phyloP scores from a whole-genome alignment of 2,888 invertebrate genomes.

The Noctua fimbriata region DNA sequence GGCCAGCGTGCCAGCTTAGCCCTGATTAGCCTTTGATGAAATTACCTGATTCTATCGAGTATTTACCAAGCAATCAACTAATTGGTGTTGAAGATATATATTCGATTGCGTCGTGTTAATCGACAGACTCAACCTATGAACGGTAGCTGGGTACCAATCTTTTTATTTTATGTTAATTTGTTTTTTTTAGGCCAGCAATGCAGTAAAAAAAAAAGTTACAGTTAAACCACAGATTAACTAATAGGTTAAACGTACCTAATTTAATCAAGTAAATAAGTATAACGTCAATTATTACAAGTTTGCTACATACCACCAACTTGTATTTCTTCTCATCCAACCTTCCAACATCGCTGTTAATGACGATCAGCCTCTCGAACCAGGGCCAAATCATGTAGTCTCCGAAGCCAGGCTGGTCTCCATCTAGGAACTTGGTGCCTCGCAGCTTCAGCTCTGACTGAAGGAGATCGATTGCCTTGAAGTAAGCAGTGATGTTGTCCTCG shows the following conservation, averaged over 20 bases:
- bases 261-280: neutral
- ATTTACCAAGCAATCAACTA: neutral
- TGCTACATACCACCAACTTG: conserved; percentile 79
- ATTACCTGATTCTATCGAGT: neutral
- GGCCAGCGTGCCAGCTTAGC: neutral
- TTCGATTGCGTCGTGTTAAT: neutral
- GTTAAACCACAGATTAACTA: too few relatives aligned
- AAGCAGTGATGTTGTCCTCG: conserved; percentile 72
- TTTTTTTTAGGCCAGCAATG: neutral
- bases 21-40: neutral
- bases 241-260: neutral
- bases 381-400: conserved; percentile 97
- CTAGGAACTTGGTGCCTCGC: conserved; percentile 91
- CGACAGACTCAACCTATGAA: neutral
- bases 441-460: conserved; percentile 91
- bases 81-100: neutral
- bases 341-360: conserved; percentile 85
- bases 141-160: neutral
- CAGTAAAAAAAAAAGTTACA: neutral
- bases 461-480: conserved; percentile 87
- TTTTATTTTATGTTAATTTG: neutral
- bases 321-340: conserved; percentile 90
- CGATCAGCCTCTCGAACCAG: conserved; percentile 93
- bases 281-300: neutral
- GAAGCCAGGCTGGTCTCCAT: conserved; percentile 93